Evolutionary conservation across 2,113 vertebrate genomes (phyloP), one percentile per base, ranked within the genome.

Genomic region (Hystrix cristata): DNA sequence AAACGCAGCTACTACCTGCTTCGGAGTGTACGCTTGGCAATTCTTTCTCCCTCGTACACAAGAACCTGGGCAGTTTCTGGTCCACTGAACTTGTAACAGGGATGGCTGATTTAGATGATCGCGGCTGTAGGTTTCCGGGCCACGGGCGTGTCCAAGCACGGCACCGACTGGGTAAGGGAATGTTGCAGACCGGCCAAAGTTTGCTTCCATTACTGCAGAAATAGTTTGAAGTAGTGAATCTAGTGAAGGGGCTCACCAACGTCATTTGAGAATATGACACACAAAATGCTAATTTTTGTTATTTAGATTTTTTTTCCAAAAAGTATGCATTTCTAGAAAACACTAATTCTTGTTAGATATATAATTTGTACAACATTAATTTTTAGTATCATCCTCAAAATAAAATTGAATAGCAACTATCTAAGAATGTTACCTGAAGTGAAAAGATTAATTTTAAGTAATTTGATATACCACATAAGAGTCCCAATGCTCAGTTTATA

Each of bases 201-300:
- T 29, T 14, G 92, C 82, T 95, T 78, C 43, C 13, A 67, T 46
- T 87, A 59, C 34, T 91, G 93, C 14, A 95, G 29, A 86, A 87
- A 62, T 13, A 76, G 16, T 27, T 67, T 29, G 74, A 86, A 94
- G 19, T 19, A 34, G 25, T 46, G 7, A 60, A 23, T 84, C 7
- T 34, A 83, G 1, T 48, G 5, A 55, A 4, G 10, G 59, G 18
- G 3, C 7, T 87, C 16, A 15, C 5, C 51, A n/a, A 38, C 25
- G 14, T 48, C 13, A 71, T 57, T 25, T 57, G n/a, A 67, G 12
- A 34, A 11, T 34, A 82, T 59, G 15, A 74, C 15, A 43, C 5
- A 87, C 0, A 78, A 74, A 93, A 78, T 43, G n/a, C 13, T 82
- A 80, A 82, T 69, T 71, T 91, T 76, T 82, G 18, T 78, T 67